phyloP scores from a whole-genome alignment of 2,113 vertebrate genomes.

The Turnix velox region DNA sequence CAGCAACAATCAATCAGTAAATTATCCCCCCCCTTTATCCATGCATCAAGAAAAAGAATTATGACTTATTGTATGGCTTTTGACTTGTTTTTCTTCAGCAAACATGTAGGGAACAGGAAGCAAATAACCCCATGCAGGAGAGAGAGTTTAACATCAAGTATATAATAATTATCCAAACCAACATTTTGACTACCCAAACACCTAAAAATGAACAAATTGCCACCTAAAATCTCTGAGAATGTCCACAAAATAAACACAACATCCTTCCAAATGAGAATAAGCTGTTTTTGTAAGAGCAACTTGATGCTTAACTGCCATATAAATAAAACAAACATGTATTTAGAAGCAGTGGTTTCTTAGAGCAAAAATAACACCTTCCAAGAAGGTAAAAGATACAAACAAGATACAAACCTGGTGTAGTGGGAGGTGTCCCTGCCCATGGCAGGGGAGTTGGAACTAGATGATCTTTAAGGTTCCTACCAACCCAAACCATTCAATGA shows the following conservation, averaged over 20 bases:
- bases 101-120: fast-evolving
- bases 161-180: neutral
- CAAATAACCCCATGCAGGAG: fast-evolving
- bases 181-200: neutral
- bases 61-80: fast-evolving
- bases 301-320: fast-evolving
- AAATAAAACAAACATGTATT: neutral
- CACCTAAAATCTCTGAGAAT: neutral
- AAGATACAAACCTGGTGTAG: neutral
- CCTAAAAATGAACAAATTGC: neutral
- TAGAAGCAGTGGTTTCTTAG: neutral
- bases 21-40: no score
- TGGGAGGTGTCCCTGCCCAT: no score
- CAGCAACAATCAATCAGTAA: no score
- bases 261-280: neutral
- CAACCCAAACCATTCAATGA: no score
- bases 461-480: no score
- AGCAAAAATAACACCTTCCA: fast-evolving
- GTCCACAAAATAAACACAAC: neutral
- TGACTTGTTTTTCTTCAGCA: neutral
- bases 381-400: neutral
- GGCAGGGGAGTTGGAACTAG: no score
- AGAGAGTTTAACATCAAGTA: fast-evolving
- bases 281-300: neutral
- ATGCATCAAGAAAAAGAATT: no score